Evolutionary conservation across 1,140 invertebrate genomes (phyloP).

Genomic region (Drosophila elegans): DNA sequence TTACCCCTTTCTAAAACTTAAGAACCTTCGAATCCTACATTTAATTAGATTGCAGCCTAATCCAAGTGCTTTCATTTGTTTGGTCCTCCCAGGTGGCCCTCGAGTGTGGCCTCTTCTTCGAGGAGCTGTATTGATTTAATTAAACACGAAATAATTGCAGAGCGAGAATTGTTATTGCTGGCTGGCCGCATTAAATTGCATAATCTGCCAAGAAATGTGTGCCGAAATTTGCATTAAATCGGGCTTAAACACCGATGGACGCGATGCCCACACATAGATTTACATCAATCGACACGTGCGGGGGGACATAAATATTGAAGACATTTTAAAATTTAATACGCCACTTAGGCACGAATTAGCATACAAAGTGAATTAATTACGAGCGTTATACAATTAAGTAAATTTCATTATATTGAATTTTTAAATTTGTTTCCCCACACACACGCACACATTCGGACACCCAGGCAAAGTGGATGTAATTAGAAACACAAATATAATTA

Average conservation of each 20-base stretch:
- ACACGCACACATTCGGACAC: background rate
- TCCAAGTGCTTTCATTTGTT: slow-evolving; percentile 41
- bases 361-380: slow-evolving; percentile 83
- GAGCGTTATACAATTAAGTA: slow-evolving; percentile 82
- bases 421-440: slow-evolving; percentile 68
- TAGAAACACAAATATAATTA: slow-evolving; percentile 81
- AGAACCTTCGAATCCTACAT: slow-evolving; percentile 40
- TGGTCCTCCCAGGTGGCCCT: slow-evolving; percentile 36
- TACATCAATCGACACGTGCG: slow-evolving; percentile 71
- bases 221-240: slow-evolving; percentile 70
- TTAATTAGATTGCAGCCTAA: slow-evolving; percentile 49
- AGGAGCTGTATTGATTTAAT: slow-evolving; percentile 52
- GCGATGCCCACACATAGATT: slow-evolving; percentile 9
- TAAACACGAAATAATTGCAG: slow-evolving; percentile 55
- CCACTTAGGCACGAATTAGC: slow-evolving; percentile 82
- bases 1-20: background rate
- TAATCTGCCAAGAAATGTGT: slow-evolving; percentile 55
- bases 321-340: slow-evolving; percentile 83
- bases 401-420: slow-evolving; percentile 83
- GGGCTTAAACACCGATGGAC: slow-evolving; percentile 42
- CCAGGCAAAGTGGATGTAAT: slow-evolving; percentile 63
- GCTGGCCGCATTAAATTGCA: slow-evolving; percentile 18
- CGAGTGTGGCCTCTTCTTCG: slow-evolving; percentile 10
- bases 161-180: slow-evolving; percentile 22
- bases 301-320: slow-evolving; percentile 76